Evolutionary conservation across 2,888 invertebrate genomes (phyloP), one percentile per base, ranked within the genome.

Genomic region (Sepiola atlantica): DNA sequence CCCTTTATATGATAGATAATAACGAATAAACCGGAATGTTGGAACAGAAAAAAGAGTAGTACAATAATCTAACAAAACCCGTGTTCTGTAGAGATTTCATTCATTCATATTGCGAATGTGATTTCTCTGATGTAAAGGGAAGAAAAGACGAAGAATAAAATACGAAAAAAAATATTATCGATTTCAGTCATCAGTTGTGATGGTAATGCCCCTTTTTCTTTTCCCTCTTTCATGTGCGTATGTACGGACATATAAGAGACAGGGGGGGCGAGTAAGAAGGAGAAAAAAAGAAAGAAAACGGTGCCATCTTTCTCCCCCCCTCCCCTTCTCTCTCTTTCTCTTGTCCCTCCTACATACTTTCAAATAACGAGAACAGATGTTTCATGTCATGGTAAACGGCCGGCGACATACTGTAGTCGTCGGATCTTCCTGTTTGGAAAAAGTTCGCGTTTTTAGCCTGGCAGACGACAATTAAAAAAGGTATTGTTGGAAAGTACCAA

Each of bases 361-460:
- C 14, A 14, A n/a, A n/a, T 77, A 77, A 77, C 18, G n/a, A n/a
- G 77, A 77, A 77, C 77, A 77, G 77, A 77, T 77, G 77, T 77
- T 77, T 77, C 77, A n/a, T 16, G 16, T 16, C 16, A n/a, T 18
- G 16, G 77, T n/a, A 77, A 77, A 77, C 77, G n/a, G 77, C 16
- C 77, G 77, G n/a, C 77, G n/a, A 77, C 77, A 77, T 77, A 77
- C n/a, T 77, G 77, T 77, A 77, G 77, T 77, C 77, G 77, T 32
- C 45, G 8, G 45, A 32, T 32, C n/a, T n/a, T 77, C 77, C 2
- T 77, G 77, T 77, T 77, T 32, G 77, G 77, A 77, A n/a, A n/a
- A n/a, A 10, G n/a, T 77, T 77, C 24, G 10, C 10, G n/a, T 77
- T 77, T 77, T 77, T 32, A 77, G 77, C 8, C 77, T 32, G 16